A percentile compares a stretch with the other conserved stretches of the same genome.
Evolutionary conservation across 2,888 invertebrate species (phyloP).

Genomic region (Atherix ibis): DNA sequence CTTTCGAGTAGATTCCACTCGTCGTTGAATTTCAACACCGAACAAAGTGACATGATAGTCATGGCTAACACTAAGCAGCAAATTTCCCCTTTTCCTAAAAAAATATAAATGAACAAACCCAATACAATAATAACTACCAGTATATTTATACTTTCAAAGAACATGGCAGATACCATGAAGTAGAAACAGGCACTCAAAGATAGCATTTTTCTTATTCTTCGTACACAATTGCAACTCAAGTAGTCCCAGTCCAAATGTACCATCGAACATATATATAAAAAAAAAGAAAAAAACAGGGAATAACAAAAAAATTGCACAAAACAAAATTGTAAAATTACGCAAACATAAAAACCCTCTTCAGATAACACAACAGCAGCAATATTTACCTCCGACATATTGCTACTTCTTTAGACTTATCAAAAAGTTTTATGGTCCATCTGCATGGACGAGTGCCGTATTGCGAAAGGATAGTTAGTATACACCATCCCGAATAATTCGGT

Average conservation of each 20-base stretch:
- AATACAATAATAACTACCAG: too few relatives aligned
- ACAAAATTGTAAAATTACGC: neutral
- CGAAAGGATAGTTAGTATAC: too few relatives aligned
- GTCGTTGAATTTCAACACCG: too few relatives aligned
- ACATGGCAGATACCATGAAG: too few relatives aligned
- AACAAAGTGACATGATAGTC: too few relatives aligned
- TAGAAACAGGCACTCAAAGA: too few relatives aligned
- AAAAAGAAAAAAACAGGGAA: neutral
- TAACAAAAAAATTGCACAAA: neutral
- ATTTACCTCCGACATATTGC: neutral
- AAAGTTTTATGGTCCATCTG: neutral
- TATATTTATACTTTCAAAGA: too few relatives aligned
- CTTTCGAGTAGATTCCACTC: too few relatives aligned
- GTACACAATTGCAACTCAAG: neutral
- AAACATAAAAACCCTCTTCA: neutral
- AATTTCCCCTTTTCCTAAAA: too few relatives aligned
- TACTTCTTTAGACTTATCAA: neutral
- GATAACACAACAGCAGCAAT: neutral
- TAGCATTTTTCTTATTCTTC: neutral
- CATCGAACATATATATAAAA: neutral
- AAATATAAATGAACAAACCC: too few relatives aligned
- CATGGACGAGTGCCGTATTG: neutral
- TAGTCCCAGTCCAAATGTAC: neutral
- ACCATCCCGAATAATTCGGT: neutral
- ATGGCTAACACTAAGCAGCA: too few relatives aligned